These are phyloP conservation scores for Sebastes itinus DNA, from an alignment of 2,797 vertebrate species.

Conservation along the genomic window DNA sequence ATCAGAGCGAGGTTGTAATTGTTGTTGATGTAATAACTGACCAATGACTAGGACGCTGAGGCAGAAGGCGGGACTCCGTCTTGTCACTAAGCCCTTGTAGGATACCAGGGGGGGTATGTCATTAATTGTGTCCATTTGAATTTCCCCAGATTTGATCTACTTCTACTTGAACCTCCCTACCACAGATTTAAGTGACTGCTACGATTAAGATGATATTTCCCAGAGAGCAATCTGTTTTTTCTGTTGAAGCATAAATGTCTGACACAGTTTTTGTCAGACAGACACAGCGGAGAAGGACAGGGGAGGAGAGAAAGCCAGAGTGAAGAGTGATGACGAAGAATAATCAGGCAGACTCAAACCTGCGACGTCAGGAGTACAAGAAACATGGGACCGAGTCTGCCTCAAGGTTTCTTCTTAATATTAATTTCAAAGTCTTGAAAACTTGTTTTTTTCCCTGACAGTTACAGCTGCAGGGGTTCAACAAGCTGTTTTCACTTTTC, in stretches of 20 bases:
- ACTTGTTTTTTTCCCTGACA: not conserved
- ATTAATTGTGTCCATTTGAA: not conserved
- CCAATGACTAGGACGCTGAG: not conserved
- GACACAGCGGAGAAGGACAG: not conserved
- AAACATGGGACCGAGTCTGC: not conserved
- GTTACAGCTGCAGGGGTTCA: not conserved
- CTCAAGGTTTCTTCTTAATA: not conserved
- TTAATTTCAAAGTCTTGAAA: not conserved
- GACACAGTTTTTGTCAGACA: not conserved
- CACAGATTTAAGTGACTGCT: not conserved
- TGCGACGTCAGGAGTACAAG: not conserved
- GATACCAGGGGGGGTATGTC: not conserved
- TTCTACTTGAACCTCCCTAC: not conserved
- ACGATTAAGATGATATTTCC: not conserved
- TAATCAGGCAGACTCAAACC: constrained; percentile 1
- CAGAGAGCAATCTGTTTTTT: not conserved
- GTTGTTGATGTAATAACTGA: not conserved
- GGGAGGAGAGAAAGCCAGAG: not conserved
- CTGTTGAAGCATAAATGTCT: not conserved
- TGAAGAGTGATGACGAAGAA: not conserved
- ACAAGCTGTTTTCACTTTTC: not conserved
- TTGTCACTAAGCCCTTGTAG: not conserved
- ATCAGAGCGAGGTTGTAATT: not conserved
- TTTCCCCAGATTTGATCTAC: not conserved
- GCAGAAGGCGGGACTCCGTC: not conserved